Base-by-base conservation (phyloP, 2,888 invertebrate genomes). In the Drosophila robusta region DNA sequence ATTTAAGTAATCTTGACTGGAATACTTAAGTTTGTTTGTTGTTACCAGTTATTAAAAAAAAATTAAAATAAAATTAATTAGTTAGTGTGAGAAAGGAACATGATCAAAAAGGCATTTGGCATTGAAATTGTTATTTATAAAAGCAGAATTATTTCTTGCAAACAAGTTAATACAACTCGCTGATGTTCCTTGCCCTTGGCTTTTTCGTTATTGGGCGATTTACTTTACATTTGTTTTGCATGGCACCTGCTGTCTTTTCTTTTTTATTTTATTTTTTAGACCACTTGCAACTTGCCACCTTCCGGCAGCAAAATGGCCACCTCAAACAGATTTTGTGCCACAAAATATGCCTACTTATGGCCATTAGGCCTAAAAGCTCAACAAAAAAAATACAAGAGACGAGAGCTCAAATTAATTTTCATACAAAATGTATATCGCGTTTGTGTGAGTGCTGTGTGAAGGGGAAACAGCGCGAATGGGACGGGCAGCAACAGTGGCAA, bases 391-490 rank as follows among this genome's bases (percentile, higher is more conserved):
- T 34, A 73, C 65, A 69, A 66, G 49, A 62, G 68, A 57, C 62
- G 56, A 76, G 74, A 75, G 79, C 83, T 73, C 75, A 86, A 85
- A 86, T 86, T 81, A 86, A 83, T 83, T 83, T 81, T 79, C 83
- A 84, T 85, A 81, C 81, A 83, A 85, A 84, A 81, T 83, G 77
- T 79, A 67, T 79, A 68, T 54, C 70, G 80, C 74, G 67, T 45
- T 64, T 39, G 39, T 39, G 44, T 39, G 50, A 44, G 44, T 51
- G 42, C 34, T 29, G 8, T 1, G 34, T 11, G 12, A 11, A 9
- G 14, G 9, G n/a, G 36, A 8, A 22, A 16, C 4, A 9, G 9
- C 22, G 36, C 41, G n/a, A 34, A 18, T 39, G 49, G 45, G 16
- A 32, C 42, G 24, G 41, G 44, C 65, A 70, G 55, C 70, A 70